Evolutionary conservation across 2,797 vertebrate genomes (phyloP).

Genomic region (Morus bassanus): DNA sequence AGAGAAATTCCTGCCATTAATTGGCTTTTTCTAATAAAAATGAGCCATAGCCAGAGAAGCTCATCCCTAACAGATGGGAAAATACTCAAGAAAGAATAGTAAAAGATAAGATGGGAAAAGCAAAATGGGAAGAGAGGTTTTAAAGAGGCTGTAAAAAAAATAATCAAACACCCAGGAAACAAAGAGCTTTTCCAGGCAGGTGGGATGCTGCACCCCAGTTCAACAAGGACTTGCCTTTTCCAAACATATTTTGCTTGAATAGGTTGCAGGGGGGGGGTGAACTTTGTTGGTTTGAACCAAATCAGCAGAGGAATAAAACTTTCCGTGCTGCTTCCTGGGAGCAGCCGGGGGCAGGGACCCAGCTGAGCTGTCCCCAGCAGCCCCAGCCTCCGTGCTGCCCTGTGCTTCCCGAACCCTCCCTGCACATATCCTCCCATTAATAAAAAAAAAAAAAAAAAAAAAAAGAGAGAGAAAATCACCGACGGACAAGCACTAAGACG

Average conservation of each 20-base stretch:
- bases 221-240: neutral
- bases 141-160: neutral
- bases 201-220: neutral
- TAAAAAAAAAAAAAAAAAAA: neutral
- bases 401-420: neutral
- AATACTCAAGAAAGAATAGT: neutral
- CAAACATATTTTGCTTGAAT: neutral
- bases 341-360: rapidly evolving
- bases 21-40: constrained; percentile 27
- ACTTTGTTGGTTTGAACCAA: neutral
- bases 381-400: neutral
- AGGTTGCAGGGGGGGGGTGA: neutral
- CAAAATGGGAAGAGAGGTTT: neutral
- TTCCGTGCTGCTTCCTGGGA: neutral
- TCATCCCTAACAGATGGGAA: neutral
- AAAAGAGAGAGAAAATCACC: neutral
- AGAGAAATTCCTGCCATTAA: neutral
- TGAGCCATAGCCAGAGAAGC: neutral
- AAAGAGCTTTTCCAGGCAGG: constrained; percentile 27
- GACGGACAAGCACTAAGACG: rapidly evolving
- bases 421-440: rapidly evolving
- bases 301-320: neutral
- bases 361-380: neutral
- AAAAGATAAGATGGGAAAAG: neutral
- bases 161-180: constrained; percentile 1